A percentile compares a stretch with the other conserved stretches of the same genome.
These are phyloP conservation scores for Drosophila lutescens DNA, from an alignment of 2,888 invertebrate genomes.

Conservation along the genomic window DNA sequence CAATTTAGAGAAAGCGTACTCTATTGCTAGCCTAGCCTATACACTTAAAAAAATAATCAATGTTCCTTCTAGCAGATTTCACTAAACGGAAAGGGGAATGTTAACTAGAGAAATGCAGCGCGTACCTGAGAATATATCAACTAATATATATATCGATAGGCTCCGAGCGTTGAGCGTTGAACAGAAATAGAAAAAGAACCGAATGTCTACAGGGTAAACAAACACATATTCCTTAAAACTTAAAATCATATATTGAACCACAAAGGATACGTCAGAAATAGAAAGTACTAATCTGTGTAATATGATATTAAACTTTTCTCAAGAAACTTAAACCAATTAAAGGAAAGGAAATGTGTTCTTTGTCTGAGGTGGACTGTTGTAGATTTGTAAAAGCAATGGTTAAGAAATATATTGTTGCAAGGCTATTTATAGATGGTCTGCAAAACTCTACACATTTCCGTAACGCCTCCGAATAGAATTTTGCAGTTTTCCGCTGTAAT, in stretches of 20 bases:
- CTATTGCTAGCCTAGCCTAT: slow-evolving; percentile 36
- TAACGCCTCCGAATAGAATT: not conserved
- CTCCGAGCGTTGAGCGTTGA: slow-evolving; percentile 44
- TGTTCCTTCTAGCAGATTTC: slow-evolving; percentile 63
- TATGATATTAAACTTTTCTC: not conserved
- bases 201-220: slow-evolving; percentile 57
- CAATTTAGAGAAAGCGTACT: not conserved
- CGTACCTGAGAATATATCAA: slow-evolving; percentile 67
- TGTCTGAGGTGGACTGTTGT: not conserved
- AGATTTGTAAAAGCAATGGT: not conserved
- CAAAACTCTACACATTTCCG: not conserved
- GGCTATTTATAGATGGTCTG: not conserved
- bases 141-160: slow-evolving; percentile 36
- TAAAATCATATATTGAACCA: slow-evolving; percentile 2
- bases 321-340: not conserved
- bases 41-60: slow-evolving; percentile 53
- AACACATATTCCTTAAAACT: slow-evolving; percentile 30
- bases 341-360: not conserved
- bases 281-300: not conserved
- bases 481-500: not conserved
- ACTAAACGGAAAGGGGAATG: slow-evolving; percentile 51
- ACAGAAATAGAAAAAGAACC: slow-evolving; percentile 19
- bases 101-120: slow-evolving; percentile 76
- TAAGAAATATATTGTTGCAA: not conserved
- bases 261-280: slow-evolving; percentile 3